phyloP scores from a whole-genome alignment of 2,888 invertebrate genomes.

The Gortyna flavago region DNA sequence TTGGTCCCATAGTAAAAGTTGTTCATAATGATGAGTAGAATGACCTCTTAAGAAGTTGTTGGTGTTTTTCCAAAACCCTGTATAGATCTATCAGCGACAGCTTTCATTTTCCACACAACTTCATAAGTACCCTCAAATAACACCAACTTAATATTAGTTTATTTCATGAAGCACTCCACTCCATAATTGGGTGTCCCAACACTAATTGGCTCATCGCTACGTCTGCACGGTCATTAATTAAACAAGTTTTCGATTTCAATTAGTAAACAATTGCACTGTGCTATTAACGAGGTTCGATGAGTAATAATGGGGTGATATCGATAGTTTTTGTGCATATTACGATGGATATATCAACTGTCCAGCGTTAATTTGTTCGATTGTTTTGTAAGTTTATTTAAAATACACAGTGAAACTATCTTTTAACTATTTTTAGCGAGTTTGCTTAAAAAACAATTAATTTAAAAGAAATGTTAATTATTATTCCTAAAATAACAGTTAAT shows the following conservation, averaged over 20 bases:
- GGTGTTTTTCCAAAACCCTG: no score
- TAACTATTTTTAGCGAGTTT: not conserved
- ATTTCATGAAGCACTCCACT: constrained; percentile 41
- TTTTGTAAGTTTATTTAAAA: not conserved
- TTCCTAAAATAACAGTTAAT: not conserved
- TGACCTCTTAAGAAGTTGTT: no score
- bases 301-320: constrained; percentile 53
- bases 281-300: constrained; percentile 51
- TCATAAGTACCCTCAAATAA: constrained; percentile 22
- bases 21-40: no score
- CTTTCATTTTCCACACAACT: not conserved
- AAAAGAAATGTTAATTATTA: not conserved
- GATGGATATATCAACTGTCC: not conserved
- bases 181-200: constrained; percentile 71
- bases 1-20: no score
- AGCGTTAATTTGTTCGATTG: not conserved
- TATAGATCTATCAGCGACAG: no score
- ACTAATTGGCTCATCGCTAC: constrained; percentile 77
- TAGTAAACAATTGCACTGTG: constrained; percentile 77
- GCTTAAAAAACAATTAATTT: not conserved
- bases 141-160: constrained; percentile 55
- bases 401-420: not conserved
- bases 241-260: constrained; percentile 84
- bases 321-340: constrained; percentile 26
- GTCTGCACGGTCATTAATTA: constrained; percentile 78